phyloP scores from a whole-genome alignment of 2,113 vertebrate genomes.

The Baryphthengus martii region DNA sequence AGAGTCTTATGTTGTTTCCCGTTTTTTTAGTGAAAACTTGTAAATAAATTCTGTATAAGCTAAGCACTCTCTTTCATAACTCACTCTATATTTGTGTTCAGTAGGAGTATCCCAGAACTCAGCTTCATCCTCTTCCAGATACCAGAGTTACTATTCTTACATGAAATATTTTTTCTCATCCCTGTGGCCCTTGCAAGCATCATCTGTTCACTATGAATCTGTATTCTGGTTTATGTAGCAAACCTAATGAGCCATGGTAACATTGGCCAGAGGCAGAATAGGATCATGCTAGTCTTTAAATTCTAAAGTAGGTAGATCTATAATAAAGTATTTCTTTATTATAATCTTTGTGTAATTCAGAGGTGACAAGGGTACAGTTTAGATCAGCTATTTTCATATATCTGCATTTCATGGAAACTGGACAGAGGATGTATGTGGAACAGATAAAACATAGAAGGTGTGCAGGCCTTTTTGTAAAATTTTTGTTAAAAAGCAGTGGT shows the following conservation, averaged over 20 bases:
- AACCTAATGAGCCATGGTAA: not conserved
- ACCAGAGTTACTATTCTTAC: not conserved
- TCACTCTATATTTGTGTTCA: rapidly evolving
- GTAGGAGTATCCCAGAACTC: not conserved
- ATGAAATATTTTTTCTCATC: not conserved
- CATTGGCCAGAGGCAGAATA: not conserved
- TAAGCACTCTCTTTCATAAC: not conserved
- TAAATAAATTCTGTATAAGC: constrained; percentile 68
- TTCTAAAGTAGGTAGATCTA: too few relatives aligned
- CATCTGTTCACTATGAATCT: not conserved
- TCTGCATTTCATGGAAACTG: rapidly evolving
- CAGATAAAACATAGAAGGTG: not conserved
- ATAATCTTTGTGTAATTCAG: not conserved
- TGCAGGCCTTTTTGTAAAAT: not conserved
- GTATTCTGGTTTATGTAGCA: not conserved
- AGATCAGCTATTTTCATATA: not conserved
- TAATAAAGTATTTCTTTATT: not conserved
- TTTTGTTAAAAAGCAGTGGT: too few relatives aligned
- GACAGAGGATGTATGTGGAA: rapidly evolving
- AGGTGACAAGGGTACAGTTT: not conserved
- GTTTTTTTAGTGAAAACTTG: constrained; percentile 30
- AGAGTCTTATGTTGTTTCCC: not conserved
- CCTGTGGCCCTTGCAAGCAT: not conserved
- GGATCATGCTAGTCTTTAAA: not conserved
- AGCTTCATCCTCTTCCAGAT: not conserved